Evolutionary conservation across 2,888 invertebrate species (phyloP).

Genomic region (Melanostoma mellinum): DNA sequence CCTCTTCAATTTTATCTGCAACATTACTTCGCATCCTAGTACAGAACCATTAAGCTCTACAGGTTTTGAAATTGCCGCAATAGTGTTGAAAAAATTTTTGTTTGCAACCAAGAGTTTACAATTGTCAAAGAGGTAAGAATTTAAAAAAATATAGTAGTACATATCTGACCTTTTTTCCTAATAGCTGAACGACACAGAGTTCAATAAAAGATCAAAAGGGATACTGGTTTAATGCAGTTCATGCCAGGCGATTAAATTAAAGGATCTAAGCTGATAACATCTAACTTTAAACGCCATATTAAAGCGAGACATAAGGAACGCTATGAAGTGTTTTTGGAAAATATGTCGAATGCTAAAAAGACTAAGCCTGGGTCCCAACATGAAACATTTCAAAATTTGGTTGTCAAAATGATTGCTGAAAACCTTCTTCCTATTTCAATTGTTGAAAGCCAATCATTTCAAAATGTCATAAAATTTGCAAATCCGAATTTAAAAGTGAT

Average conservation of each 20-base stretch:
- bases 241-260: not conserved
- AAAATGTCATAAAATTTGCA: constrained; percentile 6
- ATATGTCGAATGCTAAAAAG: not conserved
- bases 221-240: not conserved
- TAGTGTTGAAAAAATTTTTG: too few species aligned
- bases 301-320: not conserved
- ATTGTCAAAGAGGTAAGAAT: too few species aligned
- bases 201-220: too few species aligned
- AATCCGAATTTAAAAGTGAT: constrained; percentile 4
- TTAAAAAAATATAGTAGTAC: too few species aligned
- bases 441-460: not conserved
- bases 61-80: too few species aligned
- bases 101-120: too few species aligned
- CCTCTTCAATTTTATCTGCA: too few species aligned
- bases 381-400: not conserved
- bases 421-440: not conserved
- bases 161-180: too few species aligned
- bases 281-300: not conserved
- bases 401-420: not conserved
- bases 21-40: too few species aligned
- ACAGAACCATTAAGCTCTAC: too few species aligned
- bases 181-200: too few species aligned
- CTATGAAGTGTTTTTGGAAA: not conserved
- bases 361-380: not conserved
- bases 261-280: not conserved